These are phyloP conservation scores for Acanthopagrus latus DNA, from an alignment of 2,797 vertebrate genomes.

Conservation along the genomic window DNA sequence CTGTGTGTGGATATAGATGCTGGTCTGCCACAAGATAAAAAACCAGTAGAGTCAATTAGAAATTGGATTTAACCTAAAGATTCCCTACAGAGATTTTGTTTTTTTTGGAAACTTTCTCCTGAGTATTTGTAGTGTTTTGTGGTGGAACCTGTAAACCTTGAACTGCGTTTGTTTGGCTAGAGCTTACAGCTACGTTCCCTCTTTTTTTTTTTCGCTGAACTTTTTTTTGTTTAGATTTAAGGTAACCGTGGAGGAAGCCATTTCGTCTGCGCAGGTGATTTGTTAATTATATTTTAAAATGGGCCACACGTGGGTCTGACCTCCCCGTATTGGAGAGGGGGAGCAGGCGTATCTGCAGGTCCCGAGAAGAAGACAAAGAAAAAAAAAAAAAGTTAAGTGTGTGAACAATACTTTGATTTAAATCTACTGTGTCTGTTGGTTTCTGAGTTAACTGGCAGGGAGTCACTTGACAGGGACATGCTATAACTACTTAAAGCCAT, in stretches of 20 bases:
- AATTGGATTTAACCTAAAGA: conserved; percentile 65
- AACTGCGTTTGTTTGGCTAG: conserved; percentile 54
- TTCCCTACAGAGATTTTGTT: conserved; percentile 43
- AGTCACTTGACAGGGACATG: conserved; percentile 77
- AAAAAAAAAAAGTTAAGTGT: conserved; percentile 8
- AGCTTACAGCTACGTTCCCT: conserved; percentile 40
- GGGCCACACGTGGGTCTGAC: conserved; percentile 33
- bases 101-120: conserved; percentile 36
- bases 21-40: conserved; percentile 57
- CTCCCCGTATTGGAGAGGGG: conserved; percentile 25
- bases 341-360: conserved; percentile 18
- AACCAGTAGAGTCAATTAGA: conserved; percentile 65
- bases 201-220: conserved; percentile 21
- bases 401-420: conserved; percentile 45
- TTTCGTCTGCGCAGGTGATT: conserved; percentile 57
- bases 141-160: conserved; percentile 54
- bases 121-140: conserved; percentile 58
- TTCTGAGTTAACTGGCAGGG: conserved; percentile 72
- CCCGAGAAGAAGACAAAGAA: not conserved
- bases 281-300: conserved; percentile 39
- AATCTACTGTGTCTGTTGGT: conserved; percentile 56
- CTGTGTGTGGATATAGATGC: conserved; percentile 74
- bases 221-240: conserved; percentile 31
- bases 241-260: conserved; percentile 64
- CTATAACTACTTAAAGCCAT: conserved; percentile 84